Evolutionary conservation across 2,113 vertebrate species (phyloP).

Genomic region (Asarcornis scutulata): DNA sequence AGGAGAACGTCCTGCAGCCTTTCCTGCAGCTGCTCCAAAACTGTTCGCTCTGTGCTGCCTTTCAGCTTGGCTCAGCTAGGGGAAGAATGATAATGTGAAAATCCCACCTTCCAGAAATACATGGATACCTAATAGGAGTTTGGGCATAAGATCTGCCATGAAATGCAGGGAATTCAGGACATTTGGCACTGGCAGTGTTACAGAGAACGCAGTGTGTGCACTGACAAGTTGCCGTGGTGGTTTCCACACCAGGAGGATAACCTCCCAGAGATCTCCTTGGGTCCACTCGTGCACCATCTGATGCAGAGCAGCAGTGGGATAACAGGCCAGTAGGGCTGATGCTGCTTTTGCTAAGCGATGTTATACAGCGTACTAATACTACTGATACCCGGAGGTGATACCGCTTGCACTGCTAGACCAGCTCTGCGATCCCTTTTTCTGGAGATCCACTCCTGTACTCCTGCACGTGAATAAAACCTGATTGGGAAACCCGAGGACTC

Average conservation of each 20-base stretch:
- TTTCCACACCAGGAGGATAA: background rate
- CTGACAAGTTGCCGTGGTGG: background rate
- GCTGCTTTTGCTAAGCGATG: background rate
- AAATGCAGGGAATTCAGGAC: background rate
- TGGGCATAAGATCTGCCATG: background rate
- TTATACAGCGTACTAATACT: background rate
- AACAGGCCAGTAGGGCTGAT: background rate
- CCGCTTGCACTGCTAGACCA: background rate
- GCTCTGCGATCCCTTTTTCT: background rate
- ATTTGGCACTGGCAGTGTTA: background rate
- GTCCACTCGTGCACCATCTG: background rate
- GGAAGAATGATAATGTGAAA: background rate
- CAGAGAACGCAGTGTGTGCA: background rate
- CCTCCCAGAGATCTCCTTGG: background rate
- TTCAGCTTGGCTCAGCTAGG: background rate
- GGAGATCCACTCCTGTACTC: background rate
- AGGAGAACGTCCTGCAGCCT: background rate
- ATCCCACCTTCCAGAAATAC: background rate
- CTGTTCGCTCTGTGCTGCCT: background rate
- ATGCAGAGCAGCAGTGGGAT: background rate
- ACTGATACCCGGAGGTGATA: background rate
- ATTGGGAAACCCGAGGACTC: background rate
- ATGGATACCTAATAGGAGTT: background rate
- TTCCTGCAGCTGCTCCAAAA: background rate
- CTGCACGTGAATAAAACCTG: background rate